These are phyloP conservation scores for Steatocranus sp. DNA, from an alignment of 2,797 vertebrate genomes.

Conservation along the genomic window DNA sequence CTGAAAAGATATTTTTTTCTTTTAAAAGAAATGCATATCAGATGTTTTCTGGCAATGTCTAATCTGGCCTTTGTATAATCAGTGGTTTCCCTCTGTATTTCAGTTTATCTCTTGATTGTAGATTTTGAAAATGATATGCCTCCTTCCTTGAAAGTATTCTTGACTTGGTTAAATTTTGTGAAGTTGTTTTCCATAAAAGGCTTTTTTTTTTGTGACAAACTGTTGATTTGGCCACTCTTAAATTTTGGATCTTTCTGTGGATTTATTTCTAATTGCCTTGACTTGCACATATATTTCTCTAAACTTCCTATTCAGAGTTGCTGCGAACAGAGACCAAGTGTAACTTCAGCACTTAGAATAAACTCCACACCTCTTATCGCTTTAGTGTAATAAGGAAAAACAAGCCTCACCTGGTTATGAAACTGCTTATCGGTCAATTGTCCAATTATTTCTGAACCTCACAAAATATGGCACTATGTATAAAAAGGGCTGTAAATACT, in stretches of 20 bases:
- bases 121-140: background rate
- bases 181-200: background rate
- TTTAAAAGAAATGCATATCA: accelerated
- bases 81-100: background rate
- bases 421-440: background rate
- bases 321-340: background rate
- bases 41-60: background rate
- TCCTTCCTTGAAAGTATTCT: background rate
- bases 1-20: background rate
- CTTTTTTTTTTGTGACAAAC: background rate
- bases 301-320: background rate
- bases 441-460: background rate
- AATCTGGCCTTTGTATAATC: background rate
- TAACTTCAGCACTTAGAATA: background rate
- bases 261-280: background rate
- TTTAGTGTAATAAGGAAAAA: background rate
- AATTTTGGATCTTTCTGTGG: background rate
- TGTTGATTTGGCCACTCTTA: background rate
- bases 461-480: background rate
- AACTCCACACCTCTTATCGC: background rate
- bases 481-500: background rate
- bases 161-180: background rate
- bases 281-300: background rate
- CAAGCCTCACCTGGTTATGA: background rate
- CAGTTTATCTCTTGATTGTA: background rate